Base-by-base conservation (phyloP, 2,113 vertebrate species). In the Periophthalmus modestus region DNA sequence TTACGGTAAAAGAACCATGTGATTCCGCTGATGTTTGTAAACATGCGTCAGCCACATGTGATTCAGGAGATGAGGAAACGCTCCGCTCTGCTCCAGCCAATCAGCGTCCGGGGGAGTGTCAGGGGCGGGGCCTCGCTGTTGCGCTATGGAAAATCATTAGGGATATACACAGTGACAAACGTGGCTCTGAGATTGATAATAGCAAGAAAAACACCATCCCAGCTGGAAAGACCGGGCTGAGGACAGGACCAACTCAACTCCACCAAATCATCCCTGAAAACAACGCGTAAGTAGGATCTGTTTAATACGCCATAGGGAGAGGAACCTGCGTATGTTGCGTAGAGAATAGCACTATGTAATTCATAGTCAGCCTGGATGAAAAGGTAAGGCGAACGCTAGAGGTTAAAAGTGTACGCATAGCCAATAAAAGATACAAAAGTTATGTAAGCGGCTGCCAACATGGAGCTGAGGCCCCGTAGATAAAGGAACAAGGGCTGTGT, bases 1-100 rank as follows among this genome's bases (percentile, higher is more conserved):
- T 91, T 92, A 90, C 90, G 90, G 90, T 90, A 90, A 90, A 82
- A 78, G 50, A 54, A 87, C 90, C 94, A 94, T 84, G 93, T 93
- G 94, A 94, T 84, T 78, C 82, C 81, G 24, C 43, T 86, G 93
- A 93, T 94, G 94, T 94, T 94, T 94, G 94, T 94, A 94, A 94
- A 94, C 93, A 94, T 90, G 94, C 94, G 94, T 94, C 93, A 87
- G 73, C 85, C 91, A 92, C 94, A 93, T 93, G 93, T 94, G 94
- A 94, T 92, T 88, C 66, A 68, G 85, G 83, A 65, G 83, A 85
- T 74, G 90, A 88, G 87, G 72, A 83, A 71, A 80, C 68, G 80
- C 80, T 84, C 77, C 71, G 36, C 55, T 33, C 68, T n/a, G 16
- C 48, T 4, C n/a, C 11, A 73, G 3, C 94, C 93, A 93, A 93